These are phyloP conservation scores for Ophioderma brevispina DNA, from an alignment of 35 echinoderm and acorn worm species.

Conservation along the genomic window DNA sequence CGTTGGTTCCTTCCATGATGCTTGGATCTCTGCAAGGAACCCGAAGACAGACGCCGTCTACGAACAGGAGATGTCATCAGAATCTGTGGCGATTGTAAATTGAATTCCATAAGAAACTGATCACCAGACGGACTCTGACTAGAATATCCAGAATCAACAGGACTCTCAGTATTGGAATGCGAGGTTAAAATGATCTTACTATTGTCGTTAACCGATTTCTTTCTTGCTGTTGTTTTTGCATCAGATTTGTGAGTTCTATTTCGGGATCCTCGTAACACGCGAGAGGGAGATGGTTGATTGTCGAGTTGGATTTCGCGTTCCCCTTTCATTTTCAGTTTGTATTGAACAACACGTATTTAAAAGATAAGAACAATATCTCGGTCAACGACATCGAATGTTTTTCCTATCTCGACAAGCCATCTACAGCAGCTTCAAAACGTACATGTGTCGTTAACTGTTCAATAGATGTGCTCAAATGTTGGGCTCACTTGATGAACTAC, in stretches of 20 bases:
- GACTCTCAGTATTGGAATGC: not conserved
- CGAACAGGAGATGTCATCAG: not conserved
- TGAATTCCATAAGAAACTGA: not conserved
- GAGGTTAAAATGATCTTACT: not conserved
- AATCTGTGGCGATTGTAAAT: not conserved
- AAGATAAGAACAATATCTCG: not conserved
- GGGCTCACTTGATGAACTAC: too few relatives aligned
- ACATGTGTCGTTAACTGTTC: too few relatives aligned
- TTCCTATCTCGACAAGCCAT: not conserved
- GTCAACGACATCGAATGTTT: not conserved
- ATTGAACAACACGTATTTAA: not conserved
- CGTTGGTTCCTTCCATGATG: not conserved
- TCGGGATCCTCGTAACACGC: not conserved
- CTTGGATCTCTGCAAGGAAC: not conserved
- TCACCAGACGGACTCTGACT: not conserved
- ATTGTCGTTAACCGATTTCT: not conserved
- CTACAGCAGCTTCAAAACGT: too few relatives aligned
- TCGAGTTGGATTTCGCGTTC: not conserved
- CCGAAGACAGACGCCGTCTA: not conserved
- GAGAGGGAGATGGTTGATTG: not conserved
- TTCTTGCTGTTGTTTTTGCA: not conserved
- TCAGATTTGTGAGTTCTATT: not conserved
- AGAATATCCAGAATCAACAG: not conserved
- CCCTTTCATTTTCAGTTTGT: not conserved
- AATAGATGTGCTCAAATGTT: too few relatives aligned